Percentiles rank a stretch among this genome's conserved stretches.
These are phyloP conservation scores for Noctua comes DNA, from an alignment of 2,888 invertebrate species.

Conservation along the genomic window DNA sequence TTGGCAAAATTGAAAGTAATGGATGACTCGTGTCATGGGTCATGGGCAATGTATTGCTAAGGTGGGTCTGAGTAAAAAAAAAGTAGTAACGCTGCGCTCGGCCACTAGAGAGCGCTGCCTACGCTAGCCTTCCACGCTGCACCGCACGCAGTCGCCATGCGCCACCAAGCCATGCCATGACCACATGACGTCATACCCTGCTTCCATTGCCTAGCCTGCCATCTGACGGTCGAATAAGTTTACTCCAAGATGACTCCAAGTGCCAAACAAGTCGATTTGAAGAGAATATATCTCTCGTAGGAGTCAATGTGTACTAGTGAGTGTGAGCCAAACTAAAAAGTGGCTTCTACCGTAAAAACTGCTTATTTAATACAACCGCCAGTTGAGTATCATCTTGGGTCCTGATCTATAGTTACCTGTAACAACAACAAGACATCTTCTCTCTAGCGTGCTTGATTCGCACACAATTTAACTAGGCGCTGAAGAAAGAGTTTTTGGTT, in stretches of 20 bases:
- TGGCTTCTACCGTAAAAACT: background rate
- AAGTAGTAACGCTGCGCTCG: background rate
- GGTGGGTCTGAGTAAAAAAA: slow-evolving; percentile 25
- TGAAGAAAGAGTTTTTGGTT: background rate
- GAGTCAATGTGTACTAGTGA: background rate
- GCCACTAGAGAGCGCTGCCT: slow-evolving; percentile 39
- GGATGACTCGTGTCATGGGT: background rate
- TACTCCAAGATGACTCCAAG: background rate
- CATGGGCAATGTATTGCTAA: background rate
- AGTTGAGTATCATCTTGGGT: background rate
- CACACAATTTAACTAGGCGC: slow-evolving; percentile 19
- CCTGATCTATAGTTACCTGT: background rate
- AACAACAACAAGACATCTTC: background rate
- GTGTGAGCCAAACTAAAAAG: background rate
- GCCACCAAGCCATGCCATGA: slow-evolving; percentile 41
- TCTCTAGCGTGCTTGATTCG: background rate
- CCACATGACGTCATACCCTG: slow-evolving; percentile 38
- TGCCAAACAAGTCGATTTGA: slow-evolving; percentile 10
- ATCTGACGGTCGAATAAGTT: slow-evolving; percentile 31
- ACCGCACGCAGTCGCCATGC: slow-evolving; percentile 16
- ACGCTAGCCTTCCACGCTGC: slow-evolving; percentile 6
- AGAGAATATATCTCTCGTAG: background rate
- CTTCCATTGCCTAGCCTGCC: slow-evolving; percentile 38
- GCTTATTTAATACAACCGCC: background rate
- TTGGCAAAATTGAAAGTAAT: background rate